A percentile compares a stretch with the other conserved stretches of the same genome.
These are phyloP conservation scores for Masticophis lateralis DNA, from an alignment of 2,797 vertebrate species.

Conservation along the genomic window DNA sequence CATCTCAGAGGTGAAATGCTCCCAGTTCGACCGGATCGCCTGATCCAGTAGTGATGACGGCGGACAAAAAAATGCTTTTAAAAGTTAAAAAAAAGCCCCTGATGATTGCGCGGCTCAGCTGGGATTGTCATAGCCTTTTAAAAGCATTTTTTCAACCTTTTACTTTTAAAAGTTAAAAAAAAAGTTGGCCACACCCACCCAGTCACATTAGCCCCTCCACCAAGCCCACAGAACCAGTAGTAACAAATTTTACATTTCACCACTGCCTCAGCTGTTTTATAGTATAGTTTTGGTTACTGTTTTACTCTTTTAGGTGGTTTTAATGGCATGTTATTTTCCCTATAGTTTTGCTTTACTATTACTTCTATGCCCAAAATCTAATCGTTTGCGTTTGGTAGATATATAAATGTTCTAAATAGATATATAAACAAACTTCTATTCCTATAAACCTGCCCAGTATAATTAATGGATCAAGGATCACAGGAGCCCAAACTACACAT, in stretches of 20 bases:
- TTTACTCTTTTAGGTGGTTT: background rate
- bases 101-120: too few species aligned
- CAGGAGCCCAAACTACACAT: background rate
- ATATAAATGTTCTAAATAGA: background rate
- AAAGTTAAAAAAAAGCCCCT: too few species aligned
- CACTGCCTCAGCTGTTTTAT: background rate
- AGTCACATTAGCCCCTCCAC: too few species aligned
- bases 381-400: background rate
- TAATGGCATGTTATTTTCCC: background rate
- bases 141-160: too few species aligned
- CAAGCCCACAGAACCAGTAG: too few species aligned
- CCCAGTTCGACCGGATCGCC: too few species aligned
- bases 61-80: too few species aligned
- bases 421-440: background rate
- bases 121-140: too few species aligned
- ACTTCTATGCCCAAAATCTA: background rate
- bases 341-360: background rate
- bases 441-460: background rate
- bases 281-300: background rate
- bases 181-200: too few species aligned
- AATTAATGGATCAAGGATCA: background rate
- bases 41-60: too few species aligned
- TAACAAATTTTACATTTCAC: too few species aligned
- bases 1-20: background rate
- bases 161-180: too few species aligned